Conservation (phyloP, 2,797 vertebrate genomes). For the Gymnodraco acuticeps region DNA sequence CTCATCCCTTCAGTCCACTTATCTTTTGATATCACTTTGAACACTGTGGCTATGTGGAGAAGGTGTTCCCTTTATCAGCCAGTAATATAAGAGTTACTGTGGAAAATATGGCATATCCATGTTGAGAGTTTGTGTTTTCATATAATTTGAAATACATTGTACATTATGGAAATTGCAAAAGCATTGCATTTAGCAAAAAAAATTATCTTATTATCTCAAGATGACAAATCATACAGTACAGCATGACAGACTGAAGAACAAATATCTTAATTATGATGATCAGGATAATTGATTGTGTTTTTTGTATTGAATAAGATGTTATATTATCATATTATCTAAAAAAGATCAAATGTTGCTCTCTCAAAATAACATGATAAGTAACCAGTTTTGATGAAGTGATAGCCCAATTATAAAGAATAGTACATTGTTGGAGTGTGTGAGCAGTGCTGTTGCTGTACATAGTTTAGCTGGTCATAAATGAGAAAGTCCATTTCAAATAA, state of each 20-base stretch:
- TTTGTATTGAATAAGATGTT: neutral
- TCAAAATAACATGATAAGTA: neutral
- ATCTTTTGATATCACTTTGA: conserved; percentile 29
- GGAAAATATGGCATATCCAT: conserved; percentile 16
- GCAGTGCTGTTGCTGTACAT: no score
- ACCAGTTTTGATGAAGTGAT: no score
- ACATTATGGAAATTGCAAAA: no score
- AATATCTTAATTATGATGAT: neutral
- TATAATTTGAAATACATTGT: neutral
- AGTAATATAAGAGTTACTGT: conserved; percentile 8
- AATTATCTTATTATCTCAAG: neutral
- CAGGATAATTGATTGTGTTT: neutral
- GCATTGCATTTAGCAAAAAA: no score
- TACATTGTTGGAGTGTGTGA: neutral
- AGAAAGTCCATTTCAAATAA: no score
- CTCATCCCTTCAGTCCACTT: conserved; percentile 34
- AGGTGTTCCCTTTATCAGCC: conserved; percentile 13
- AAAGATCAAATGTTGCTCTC: neutral
- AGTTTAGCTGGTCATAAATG: no score
- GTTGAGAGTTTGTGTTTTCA: neutral
- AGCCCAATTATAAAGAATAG: no score
- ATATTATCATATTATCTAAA: neutral
- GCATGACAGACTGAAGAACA: neutral
- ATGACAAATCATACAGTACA: neutral
- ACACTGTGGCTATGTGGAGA: conserved; percentile 29